Percentiles rank a stretch among this genome's conserved stretches.
Conservation (phyloP, 2,888 invertebrate genomes). For the Melieria picta region DNA sequence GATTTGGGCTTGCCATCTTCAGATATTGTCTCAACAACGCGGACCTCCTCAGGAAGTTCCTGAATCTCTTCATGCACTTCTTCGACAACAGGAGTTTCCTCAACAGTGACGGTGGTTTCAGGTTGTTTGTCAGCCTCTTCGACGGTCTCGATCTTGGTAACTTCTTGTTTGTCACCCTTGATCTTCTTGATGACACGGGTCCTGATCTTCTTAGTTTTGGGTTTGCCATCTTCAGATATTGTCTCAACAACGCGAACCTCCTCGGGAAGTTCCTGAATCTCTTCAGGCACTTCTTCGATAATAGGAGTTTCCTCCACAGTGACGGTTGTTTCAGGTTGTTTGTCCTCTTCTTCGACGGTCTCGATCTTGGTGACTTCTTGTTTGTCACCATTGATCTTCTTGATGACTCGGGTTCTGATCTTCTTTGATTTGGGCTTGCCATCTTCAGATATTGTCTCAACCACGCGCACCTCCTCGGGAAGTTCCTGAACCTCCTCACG, state of each 20-base stretch:
- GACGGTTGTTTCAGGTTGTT: slow-evolving; percentile 40
- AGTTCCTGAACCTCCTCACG: slow-evolving; percentile 39
- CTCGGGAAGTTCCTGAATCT: slow-evolving; percentile 39
- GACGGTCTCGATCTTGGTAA: slow-evolving; percentile 43
- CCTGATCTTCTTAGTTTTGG: slow-evolving; percentile 41
- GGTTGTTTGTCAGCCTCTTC: slow-evolving; percentile 42
- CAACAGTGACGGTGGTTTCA: slow-evolving; percentile 41
- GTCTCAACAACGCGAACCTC: slow-evolving; percentile 42
- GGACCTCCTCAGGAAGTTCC: slow-evolving; percentile 42
- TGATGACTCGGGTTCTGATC: slow-evolving; percentile 43
- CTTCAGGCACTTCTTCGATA: slow-evolving; percentile 36
- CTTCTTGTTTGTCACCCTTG: slow-evolving; percentile 42
- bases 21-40: slow-evolving; percentile 35
- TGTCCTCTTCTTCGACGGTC: slow-evolving; percentile 44
- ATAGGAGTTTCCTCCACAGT: slow-evolving; percentile 38
- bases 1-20: slow-evolving; percentile 42
- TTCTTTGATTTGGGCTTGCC: slow-evolving; percentile 41
- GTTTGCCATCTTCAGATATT: slow-evolving; percentile 39
- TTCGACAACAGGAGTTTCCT: slow-evolving; percentile 33
- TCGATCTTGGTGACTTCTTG: slow-evolving; percentile 45
- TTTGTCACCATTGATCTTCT: slow-evolving; percentile 45
- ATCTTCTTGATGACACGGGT: slow-evolving; percentile 43
- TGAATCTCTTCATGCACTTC: slow-evolving; percentile 32
- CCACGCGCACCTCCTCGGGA: slow-evolving; percentile 39
- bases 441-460: slow-evolving; percentile 40